Evolutionary conservation across 2,113 vertebrate species (phyloP).

Genomic region (Ictalurus furcatus): DNA sequence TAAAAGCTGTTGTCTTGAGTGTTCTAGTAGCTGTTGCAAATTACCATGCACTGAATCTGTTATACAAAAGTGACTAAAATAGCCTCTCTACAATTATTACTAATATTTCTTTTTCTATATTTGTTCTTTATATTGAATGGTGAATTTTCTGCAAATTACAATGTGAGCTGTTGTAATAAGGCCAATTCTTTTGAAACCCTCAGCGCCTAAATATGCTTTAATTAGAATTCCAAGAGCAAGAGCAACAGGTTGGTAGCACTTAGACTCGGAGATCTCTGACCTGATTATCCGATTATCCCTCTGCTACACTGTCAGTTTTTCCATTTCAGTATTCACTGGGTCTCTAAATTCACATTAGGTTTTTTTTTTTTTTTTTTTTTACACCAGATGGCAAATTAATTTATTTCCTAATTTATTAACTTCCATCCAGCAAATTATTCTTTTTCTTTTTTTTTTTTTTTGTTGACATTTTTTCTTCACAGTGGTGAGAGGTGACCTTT

Average conservation of each 20-base stretch:
- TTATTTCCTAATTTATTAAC: slow-evolving; percentile 81
- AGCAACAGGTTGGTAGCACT: slow-evolving; percentile 14
- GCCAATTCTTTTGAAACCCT: neutral
- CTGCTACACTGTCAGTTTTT: slow-evolving; percentile 58
- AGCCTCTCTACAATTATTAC: neutral
- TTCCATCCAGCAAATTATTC: slow-evolving; percentile 70
- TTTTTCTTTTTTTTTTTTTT: slow-evolving; percentile 82
- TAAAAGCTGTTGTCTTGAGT: slow-evolving; percentile 27
- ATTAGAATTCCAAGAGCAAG: neutral
- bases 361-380: slow-evolving; percentile 44
- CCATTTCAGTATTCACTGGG: slow-evolving; percentile 41
- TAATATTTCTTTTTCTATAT: slow-evolving; percentile 17
- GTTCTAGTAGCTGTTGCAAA: neutral
- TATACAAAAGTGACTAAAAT: neutral
- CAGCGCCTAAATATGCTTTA: neutral
- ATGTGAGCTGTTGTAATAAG: neutral
- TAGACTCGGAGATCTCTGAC: neutral
- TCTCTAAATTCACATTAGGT: slow-evolving; percentile 44
- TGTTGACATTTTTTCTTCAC: slow-evolving; percentile 86
- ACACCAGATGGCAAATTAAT: slow-evolving; percentile 71
- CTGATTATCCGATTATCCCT: slow-evolving; percentile 55
- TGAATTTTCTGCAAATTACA: neutral
- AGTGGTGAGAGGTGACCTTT: slow-evolving; percentile 89
- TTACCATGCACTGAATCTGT: neutral
- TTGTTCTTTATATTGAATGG: neutral